Evolutionary conservation across 1,140 invertebrate species (phyloP), one percentile per base, ranked within the genome.

Genomic region (Ruditapes philippinarum): DNA sequence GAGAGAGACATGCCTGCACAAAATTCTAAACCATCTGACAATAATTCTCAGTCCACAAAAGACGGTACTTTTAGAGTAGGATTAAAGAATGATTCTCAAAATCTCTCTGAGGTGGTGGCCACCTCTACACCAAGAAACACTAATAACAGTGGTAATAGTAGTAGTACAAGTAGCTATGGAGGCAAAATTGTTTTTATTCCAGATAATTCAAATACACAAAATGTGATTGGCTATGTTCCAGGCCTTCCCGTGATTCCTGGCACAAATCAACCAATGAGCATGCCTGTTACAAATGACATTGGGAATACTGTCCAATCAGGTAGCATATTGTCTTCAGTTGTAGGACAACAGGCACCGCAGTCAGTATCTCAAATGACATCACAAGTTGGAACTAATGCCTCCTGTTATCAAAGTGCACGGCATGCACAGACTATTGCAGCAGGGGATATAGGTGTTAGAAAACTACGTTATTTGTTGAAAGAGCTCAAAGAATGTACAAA

Each of bases 401-500:
- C 84, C 40, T 45, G 70, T n/a, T 86, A 86, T 57, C 84, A 79
- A 11, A 88, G 85, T 40, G 19, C 12, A 31, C 7, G n/a, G 28
- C 33, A 78, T 80, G 74, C 85, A 0, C 51, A 80, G 74, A 38
- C 62, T 2, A 70, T 88, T n/a, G 85, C 85, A 45, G 85, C 76
- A 17, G 79, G 80, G n/a, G 90, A 92, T 82, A 88, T 90, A 60
- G 92, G 91, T 19, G 80, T 92, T 25, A 92, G 89, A 57, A 90
- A 91, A 40, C 49, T 94, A 22, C 84, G 91, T 78, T 91, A 91
- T 36, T 62, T 92, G 33, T 33, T 94, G 4, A 84, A 85, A 38
- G 92, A 94, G 65, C 81, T 94, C 40, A 91, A 92, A 60, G 91
- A 93, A 83, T 91, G 89, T 70, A 90, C 89, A 22, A 92, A 91